phyloP scores from a whole-genome alignment of 2,797 vertebrate genomes.

The Thamnophis elegans region DNA sequence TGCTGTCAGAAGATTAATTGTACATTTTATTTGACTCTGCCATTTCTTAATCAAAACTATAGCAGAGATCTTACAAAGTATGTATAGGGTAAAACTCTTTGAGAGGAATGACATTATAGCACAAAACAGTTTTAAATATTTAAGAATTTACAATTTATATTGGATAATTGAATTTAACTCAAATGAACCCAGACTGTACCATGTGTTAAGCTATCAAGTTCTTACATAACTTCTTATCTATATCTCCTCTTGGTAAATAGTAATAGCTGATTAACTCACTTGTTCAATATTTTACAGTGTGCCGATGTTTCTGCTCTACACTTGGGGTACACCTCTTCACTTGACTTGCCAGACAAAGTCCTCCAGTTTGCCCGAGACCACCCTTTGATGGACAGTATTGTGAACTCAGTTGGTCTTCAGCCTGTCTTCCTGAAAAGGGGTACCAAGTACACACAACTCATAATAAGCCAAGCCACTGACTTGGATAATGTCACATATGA shows the following conservation, averaged over 20 bases:
- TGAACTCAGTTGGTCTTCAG: slow-evolving; percentile 62
- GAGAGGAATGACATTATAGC: background rate
- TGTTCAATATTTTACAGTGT: slow-evolving; percentile 62
- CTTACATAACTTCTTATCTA: background rate
- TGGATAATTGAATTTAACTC: too few species aligned
- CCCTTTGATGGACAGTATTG: slow-evolving; percentile 73
- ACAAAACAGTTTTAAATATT: background rate
- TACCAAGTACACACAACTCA: slow-evolving; percentile 69
- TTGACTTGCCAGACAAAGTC: slow-evolving; percentile 76
- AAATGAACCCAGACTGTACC: background rate
- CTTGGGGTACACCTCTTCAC: slow-evolving; percentile 66
- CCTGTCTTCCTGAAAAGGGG: slow-evolving; percentile 72
- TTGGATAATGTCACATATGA: slow-evolving; percentile 65
- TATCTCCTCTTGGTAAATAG: background rate
- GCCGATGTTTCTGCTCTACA: slow-evolving; percentile 63
- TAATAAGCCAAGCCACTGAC: slow-evolving; percentile 68
- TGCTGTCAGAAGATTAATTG: background rate
- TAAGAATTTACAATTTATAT: background rate
- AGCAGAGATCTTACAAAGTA: background rate
- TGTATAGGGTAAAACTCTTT: background rate
- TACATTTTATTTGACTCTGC: background rate
- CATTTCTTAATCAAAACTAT: background rate
- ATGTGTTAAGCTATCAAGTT: background rate
- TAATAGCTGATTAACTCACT: background rate
- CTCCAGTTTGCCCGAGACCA: slow-evolving; percentile 78